Conservation (phyloP, 2,888 invertebrate species). For the Hybos culiciformis region DNA sequence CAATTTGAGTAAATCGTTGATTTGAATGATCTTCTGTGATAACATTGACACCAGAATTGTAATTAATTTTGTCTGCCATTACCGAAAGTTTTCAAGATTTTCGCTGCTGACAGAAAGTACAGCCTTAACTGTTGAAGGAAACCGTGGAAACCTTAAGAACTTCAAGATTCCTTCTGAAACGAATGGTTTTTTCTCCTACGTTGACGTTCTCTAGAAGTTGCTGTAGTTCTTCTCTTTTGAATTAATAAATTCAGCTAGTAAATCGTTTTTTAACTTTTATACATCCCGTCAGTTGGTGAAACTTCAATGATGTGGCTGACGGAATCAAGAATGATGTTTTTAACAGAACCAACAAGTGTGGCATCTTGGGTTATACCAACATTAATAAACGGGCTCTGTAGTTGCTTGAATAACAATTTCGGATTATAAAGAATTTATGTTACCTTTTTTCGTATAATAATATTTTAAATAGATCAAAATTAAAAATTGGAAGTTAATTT, state of each 20-base stretch:
- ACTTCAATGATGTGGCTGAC: background rate
- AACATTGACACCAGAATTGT: background rate
- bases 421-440: too few species aligned
- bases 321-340: too few species aligned
- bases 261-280: background rate
- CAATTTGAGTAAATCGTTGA: too few species aligned
- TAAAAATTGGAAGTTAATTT: too few species aligned
- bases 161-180: too few species aligned
- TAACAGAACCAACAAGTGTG: too few species aligned
- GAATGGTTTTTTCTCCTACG: background rate
- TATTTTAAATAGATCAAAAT: too few species aligned
- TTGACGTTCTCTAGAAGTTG: background rate
- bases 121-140: background rate
- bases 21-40: too few species aligned
- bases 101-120: background rate
- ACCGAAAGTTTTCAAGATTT: background rate
- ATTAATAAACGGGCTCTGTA: too few species aligned
- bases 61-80: background rate
- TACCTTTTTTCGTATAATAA: too few species aligned
- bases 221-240: background rate
- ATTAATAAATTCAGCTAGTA: background rate
- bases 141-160: background rate
- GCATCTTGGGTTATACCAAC: too few species aligned
- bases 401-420: too few species aligned
- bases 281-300: background rate